Percentiles rank a stretch among this genome's conserved stretches.
Conservation (phyloP, 2,888 invertebrate genomes). For the Drosophila lacicola region DNA sequence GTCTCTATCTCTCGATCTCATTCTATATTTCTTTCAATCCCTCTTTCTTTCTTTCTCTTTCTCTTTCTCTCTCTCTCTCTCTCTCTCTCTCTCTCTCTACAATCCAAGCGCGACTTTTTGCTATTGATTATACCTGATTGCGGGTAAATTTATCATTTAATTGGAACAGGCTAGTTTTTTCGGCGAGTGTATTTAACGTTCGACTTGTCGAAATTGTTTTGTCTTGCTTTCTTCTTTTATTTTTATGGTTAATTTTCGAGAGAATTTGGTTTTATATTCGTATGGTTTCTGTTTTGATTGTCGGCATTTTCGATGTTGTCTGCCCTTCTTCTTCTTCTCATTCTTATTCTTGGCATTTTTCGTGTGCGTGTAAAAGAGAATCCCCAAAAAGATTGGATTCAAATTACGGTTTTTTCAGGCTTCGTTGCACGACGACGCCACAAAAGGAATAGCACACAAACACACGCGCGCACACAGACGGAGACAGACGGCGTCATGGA, state of each 20-base stretch:
- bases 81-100: neutral
- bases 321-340: slow-evolving; percentile 12
- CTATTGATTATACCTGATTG: neutral
- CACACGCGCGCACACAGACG: neutral
- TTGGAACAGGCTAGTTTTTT: neutral
- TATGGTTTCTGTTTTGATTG: slow-evolving; percentile 80
- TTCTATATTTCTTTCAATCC: neutral
- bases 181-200: slow-evolving; percentile 24
- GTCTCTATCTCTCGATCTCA: neutral
- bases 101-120: too few relatives aligned
- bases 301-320: slow-evolving; percentile 46
- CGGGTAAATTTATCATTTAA: neutral
- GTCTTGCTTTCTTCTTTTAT: slow-evolving; percentile 34
- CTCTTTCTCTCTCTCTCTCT: neutral
- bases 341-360: slow-evolving; percentile 18
- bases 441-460: slow-evolving; percentile 46
- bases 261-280: slow-evolving; percentile 57
- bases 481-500: slow-evolving; percentile 21
- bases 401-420: slow-evolving; percentile 79
- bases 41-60: too few relatives aligned
- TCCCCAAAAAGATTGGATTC: slow-evolving; percentile 77
- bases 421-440: slow-evolving; percentile 61
- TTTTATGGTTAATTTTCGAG: slow-evolving; percentile 50
- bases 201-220: neutral
- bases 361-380: slow-evolving; percentile 57